These are phyloP conservation scores for Numenius arquata DNA, from an alignment of 2,113 vertebrate species.

Conservation along the genomic window DNA sequence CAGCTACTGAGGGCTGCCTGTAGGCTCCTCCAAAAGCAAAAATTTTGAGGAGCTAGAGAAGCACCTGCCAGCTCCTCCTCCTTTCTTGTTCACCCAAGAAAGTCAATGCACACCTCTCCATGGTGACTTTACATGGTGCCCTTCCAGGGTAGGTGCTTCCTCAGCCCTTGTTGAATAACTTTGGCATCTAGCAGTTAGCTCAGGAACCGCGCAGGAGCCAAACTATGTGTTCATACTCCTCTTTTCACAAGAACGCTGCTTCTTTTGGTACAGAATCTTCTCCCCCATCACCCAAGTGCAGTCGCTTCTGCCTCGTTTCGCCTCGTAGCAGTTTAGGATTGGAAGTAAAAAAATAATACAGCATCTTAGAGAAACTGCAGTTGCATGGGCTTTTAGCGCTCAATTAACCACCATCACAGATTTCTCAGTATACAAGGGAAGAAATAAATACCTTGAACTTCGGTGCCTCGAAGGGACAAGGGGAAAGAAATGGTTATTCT, in stretches of 20 bases:
- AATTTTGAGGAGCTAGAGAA: not conserved
- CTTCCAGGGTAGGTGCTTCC: not conserved
- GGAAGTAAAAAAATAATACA: not conserved
- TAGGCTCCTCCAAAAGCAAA: not conserved
- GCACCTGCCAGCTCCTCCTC: not conserved
- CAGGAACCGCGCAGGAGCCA: not conserved
- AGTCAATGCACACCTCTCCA: not conserved
- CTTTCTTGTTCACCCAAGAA: not conserved
- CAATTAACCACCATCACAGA: conserved; percentile 27
- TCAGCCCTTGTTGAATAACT: not conserved
- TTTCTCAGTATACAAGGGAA: not conserved
- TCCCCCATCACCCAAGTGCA: not conserved
- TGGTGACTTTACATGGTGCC: not conserved
- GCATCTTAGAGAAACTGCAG: conserved; percentile 36
- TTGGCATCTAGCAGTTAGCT: not conserved
- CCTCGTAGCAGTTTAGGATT: not conserved
- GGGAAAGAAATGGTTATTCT: conserved; percentile 45
- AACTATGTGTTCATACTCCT: not conserved
- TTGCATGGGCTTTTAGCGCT: not conserved
- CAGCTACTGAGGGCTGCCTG: not conserved
- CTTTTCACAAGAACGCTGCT: not conserved
- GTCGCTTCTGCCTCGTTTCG: not conserved
- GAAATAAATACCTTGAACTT: conserved; percentile 56
- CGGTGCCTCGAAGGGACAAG: not conserved
- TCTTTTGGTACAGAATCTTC: not conserved